phyloP scores from a whole-genome alignment of 2,797 vertebrate species.

The Podargus strigoides region DNA sequence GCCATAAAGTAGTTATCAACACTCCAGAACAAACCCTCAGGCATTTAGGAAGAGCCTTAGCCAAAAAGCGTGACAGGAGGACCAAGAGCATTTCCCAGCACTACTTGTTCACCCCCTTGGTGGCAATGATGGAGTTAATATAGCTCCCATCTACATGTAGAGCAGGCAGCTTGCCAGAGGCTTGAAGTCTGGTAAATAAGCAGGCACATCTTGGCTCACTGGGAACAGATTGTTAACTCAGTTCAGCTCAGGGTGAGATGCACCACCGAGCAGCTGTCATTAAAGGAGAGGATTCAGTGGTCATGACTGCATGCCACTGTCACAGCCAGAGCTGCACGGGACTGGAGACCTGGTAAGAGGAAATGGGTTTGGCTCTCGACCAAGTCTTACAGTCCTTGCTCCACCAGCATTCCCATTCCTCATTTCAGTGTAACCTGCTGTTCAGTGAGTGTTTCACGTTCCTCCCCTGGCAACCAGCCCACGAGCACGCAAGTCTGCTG shows the following conservation, averaged over 20 bases:
- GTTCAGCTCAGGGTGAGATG: not conserved
- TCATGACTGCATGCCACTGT: not conserved
- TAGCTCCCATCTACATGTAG: not conserved
- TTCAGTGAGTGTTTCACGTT: not conserved
- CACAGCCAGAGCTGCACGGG: not conserved
- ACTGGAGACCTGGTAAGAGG: not conserved
- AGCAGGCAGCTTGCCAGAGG: slow-evolving; percentile 17
- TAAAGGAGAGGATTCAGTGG: not conserved
- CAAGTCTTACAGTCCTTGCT: not conserved
- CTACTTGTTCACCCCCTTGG: rapidly evolving
- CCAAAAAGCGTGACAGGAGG: not conserved
- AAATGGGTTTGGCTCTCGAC: not conserved
- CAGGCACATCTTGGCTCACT: slow-evolving; percentile 14
- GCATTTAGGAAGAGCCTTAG: not conserved
- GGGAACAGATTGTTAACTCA: slow-evolving; percentile 17
- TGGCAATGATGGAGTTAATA: not conserved
- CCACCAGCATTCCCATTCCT: not conserved
- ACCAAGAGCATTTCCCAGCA: not conserved
- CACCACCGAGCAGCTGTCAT: not conserved
- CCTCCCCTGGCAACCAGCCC: not conserved
- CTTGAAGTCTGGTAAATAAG: slow-evolving; percentile 15
- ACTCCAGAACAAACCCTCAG: not conserved
- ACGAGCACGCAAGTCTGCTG: not conserved
- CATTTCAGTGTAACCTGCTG: not conserved
- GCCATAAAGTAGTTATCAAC: not conserved